phyloP scores from a whole-genome alignment of 23 tunicate species.

The Aplidium turbinatum region DNA sequence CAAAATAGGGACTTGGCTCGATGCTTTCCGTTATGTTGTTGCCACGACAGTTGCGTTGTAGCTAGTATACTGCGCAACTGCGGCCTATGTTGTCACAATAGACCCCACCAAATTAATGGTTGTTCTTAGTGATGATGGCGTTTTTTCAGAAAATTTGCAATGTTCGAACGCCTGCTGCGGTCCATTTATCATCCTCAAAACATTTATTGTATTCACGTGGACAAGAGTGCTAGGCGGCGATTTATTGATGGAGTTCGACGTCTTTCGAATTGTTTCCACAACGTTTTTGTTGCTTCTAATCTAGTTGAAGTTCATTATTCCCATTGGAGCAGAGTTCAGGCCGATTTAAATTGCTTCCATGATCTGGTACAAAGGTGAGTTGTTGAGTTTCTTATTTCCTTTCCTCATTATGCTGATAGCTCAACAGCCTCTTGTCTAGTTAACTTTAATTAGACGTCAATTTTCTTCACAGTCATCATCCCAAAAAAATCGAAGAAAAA shows the following conservation, averaged over 20 bases:
- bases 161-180: slow-evolving; percentile 84
- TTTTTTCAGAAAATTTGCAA: slow-evolving; percentile 47
- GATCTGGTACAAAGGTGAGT: slow-evolving; percentile 56
- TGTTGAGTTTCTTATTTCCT: neutral
- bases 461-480: too few species aligned
- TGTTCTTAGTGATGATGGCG: too few species aligned
- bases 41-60: too few species aligned
- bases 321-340: slow-evolving; percentile 88
- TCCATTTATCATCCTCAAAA: slow-evolving; percentile 96
- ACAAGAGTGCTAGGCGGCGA: slow-evolving; percentile 48
- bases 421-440: too few species aligned
- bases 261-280: slow-evolving; percentile 59
- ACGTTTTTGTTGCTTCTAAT: slow-evolving; percentile 75
- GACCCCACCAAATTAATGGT: too few species aligned
- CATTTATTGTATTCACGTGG: slow-evolving; percentile 93
- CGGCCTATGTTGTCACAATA: too few species aligned
- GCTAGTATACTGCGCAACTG: too few species aligned
- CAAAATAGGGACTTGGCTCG: too few species aligned
- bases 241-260: slow-evolving; percentile 34
- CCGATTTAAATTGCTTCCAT: slow-evolving; percentile 71
- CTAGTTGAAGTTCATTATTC: slow-evolving; percentile 64
- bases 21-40: too few species aligned
- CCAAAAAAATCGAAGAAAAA: too few species aligned
- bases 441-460: too few species aligned
- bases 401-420: too few species aligned